Percentiles rank a stretch among this genome's conserved stretches.
Evolutionary conservation across 2,888 invertebrate genomes (phyloP).

Genomic region (Eupithecia pulchellata): DNA sequence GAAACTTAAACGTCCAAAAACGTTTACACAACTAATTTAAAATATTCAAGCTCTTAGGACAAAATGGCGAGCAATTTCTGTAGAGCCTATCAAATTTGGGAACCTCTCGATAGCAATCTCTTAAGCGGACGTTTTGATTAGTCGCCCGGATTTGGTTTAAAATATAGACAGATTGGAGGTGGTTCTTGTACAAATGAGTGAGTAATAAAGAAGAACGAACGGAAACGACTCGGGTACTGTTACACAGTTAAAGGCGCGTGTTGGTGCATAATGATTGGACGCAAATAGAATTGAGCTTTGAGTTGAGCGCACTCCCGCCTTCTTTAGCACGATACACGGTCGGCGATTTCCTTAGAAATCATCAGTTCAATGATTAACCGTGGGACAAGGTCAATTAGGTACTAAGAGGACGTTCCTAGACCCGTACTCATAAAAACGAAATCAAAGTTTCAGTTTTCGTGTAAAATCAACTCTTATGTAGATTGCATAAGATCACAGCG

Average conservation of each 20-base stretch:
- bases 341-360: background rate
- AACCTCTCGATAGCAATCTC: constrained; percentile 42
- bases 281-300: constrained; percentile 74
- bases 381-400: background rate
- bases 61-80: constrained; percentile 42
- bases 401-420: too few relatives aligned
- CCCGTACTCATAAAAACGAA: too few relatives aligned
- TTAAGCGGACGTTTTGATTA: constrained; percentile 46
- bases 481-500: too few relatives aligned
- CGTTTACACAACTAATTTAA: constrained; percentile 34
- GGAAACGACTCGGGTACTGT: constrained; percentile 80
- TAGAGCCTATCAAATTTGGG: constrained; percentile 43
- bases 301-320: constrained; percentile 55
- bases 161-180: constrained; percentile 58
- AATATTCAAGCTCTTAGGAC: constrained; percentile 38
- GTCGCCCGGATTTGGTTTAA: constrained; percentile 48
- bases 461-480: too few relatives aligned
- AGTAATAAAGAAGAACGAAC: constrained; percentile 68
- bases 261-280: constrained; percentile 79
- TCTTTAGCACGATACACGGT: constrained; percentile 45
- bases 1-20: constrained; percentile 25
- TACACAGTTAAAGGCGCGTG: constrained; percentile 81
- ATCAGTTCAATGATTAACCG: background rate
- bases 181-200: constrained; percentile 66
- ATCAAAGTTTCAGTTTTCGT: too few relatives aligned